Conservation (phyloP, 2,888 invertebrate genomes). For the Conomelus anceps region DNA sequence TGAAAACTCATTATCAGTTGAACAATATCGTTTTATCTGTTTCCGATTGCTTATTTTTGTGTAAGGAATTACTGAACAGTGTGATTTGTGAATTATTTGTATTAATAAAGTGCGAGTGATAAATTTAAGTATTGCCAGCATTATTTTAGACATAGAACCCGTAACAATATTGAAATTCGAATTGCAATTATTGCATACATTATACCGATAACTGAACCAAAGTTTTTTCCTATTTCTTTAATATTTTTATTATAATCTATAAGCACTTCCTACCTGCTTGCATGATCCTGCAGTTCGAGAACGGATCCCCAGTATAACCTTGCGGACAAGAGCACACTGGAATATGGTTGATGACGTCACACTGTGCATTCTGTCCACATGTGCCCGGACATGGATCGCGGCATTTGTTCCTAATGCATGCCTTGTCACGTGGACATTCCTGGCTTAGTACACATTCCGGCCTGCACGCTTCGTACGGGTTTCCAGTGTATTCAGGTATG, state of each 20-base stretch:
- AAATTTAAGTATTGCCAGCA: too few species aligned
- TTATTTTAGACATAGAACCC: too few species aligned
- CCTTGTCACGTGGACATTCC: conserved; percentile 41
- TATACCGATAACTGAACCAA: too few species aligned
- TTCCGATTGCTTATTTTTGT: too few species aligned
- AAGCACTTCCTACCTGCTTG: conserved; percentile 16
- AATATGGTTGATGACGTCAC: conserved; percentile 74
- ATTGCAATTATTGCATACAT: too few species aligned
- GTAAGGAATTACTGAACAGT: too few species aligned
- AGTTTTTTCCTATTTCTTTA: too few species aligned
- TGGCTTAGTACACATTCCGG: conserved; percentile 44
- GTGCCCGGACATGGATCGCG: conserved; percentile 43
- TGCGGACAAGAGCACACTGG: conserved; percentile 74
- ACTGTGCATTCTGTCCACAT: conserved; percentile 52
- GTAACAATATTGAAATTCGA: too few species aligned
- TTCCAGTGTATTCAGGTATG: conserved; percentile 42
- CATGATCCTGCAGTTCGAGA: conserved; percentile 44
- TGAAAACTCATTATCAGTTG: too few species aligned
- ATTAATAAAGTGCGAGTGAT: too few species aligned
- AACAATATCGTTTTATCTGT: too few species aligned
- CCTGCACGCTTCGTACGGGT: conserved; percentile 42
- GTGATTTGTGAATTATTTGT: too few species aligned
- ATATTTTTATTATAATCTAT: background rate
- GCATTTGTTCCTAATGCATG: conserved; percentile 43
- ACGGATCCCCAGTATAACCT: conserved; percentile 79